Percentiles rank a stretch among this genome's conserved stretches.
Conservation (phyloP, 2,797 vertebrate species). For the Mormyrus hasselquistii region DNA sequence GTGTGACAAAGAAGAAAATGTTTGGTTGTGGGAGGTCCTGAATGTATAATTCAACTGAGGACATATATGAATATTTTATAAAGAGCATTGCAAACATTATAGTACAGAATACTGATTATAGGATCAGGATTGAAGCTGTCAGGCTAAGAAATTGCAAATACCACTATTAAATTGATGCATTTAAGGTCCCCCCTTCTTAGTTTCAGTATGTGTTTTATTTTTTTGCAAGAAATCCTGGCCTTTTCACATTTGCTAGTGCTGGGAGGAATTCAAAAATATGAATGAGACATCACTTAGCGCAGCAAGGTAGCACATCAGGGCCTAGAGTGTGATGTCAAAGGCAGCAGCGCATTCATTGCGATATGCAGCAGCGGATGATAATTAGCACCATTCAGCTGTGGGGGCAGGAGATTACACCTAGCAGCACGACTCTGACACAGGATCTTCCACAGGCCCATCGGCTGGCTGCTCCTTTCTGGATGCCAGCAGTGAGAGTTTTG, state of each 20-base stretch:
- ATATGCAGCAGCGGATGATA: background rate
- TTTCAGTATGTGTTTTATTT: background rate
- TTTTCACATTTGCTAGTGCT: background rate
- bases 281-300: background rate
- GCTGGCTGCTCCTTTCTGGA: background rate
- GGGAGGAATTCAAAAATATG: background rate
- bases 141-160: background rate
- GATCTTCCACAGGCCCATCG: background rate
- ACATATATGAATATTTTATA: background rate
- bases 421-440: background rate
- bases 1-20: background rate
- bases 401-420: background rate
- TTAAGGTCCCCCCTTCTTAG: background rate
- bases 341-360: background rate
- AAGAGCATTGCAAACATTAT: background rate
- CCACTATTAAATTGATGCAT: background rate
- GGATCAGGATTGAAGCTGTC: background rate
- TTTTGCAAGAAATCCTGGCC: background rate
- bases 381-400: background rate
- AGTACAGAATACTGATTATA: background rate
- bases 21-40: background rate
- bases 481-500: background rate
- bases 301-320: background rate
- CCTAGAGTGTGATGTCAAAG: background rate
- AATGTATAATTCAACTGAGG: background rate